These are phyloP conservation scores for Synaphobranchus kaupii DNA, from an alignment of 2,797 vertebrate genomes.

Conservation along the genomic window DNA sequence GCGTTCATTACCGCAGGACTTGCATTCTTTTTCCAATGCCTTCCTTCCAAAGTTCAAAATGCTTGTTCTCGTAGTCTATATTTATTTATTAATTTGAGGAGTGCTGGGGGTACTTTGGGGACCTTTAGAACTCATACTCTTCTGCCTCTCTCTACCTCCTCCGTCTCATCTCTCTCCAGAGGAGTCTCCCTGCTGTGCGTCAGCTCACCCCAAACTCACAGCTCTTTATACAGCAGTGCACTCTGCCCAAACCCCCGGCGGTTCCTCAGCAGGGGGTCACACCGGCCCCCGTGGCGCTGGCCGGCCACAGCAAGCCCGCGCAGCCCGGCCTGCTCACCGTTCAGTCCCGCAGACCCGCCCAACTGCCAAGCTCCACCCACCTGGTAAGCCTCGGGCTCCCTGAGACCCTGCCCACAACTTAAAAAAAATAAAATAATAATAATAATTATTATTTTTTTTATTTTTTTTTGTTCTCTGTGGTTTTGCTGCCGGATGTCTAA, in stretches of 20 bases:
- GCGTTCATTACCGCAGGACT: not conserved
- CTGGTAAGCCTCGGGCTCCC: slow-evolving; percentile 67
- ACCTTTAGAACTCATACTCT: not conserved
- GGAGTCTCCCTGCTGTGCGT: slow-evolving; percentile 87
- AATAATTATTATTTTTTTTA: too few relatives aligned
- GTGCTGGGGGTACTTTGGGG: not conserved
- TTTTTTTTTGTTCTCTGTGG: too few relatives aligned
- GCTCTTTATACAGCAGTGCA: slow-evolving; percentile 87
- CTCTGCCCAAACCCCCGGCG: slow-evolving; percentile 62
- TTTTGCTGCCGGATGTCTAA: not conserved
- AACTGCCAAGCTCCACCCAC: slow-evolving; percentile 66
- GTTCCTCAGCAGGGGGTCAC: slow-evolving; percentile 46
- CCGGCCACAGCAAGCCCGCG: slow-evolving; percentile 55
- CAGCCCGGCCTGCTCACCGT: slow-evolving; percentile 43
- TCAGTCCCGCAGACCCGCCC: slow-evolving; percentile 53
- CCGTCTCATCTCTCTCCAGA: slow-evolving; percentile 66
- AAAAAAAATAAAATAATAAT: too few relatives aligned
- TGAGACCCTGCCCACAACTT: slow-evolving; percentile 38
- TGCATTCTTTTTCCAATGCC: not conserved
- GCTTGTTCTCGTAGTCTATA: not conserved
- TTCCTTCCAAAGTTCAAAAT: not conserved
- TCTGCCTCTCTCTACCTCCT: not conserved
- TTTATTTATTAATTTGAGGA: not conserved
- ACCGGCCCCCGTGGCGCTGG: slow-evolving; percentile 31
- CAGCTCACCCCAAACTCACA: slow-evolving; percentile 83